phyloP scores from a whole-genome alignment of 1,140 invertebrate genomes.

The Rhagoletis pomonella region DNA sequence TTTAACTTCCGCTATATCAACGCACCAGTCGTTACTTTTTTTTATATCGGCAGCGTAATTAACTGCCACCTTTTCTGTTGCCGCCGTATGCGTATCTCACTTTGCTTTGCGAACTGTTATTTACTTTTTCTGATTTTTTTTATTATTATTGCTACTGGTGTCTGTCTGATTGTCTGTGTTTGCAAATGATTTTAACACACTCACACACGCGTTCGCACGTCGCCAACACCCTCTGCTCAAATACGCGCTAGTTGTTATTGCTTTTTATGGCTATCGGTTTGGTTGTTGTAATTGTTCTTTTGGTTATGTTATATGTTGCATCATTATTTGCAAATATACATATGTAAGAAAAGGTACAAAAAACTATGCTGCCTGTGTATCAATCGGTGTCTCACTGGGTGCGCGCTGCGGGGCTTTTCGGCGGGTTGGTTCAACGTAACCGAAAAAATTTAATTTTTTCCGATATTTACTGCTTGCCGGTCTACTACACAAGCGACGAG shows the following conservation, averaged over 20 bases:
- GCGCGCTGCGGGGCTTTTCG: slow-evolving; percentile 17
- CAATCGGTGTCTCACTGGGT: background rate
- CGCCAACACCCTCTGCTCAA: background rate
- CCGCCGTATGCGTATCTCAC: background rate
- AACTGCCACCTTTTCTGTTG: no score
- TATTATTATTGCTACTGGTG: slow-evolving; percentile 18
- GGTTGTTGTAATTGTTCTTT: slow-evolving; percentile 14
- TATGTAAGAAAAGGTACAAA: background rate
- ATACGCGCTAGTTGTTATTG: slow-evolving; percentile 27
- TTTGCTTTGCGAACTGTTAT: background rate
- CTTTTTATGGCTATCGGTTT: background rate
- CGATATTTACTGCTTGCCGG: slow-evolving; percentile 22
- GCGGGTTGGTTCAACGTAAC: slow-evolving; percentile 5
- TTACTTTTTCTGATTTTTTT: background rate
- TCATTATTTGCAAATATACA: slow-evolving; percentile 20
- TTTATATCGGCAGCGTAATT: background rate
- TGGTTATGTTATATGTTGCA: slow-evolving; percentile 19
- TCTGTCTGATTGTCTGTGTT: slow-evolving; percentile 1
- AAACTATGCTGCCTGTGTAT: background rate
- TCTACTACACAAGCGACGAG: background rate
- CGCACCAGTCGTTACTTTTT: background rate
- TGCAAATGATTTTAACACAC: slow-evolving; percentile 37
- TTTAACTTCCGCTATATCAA: background rate
- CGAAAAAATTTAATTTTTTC: background rate
- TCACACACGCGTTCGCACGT: background rate